A percentile compares a stretch with the other conserved stretches of the same genome.
Evolutionary conservation across 92 coral and sea anemone species (phyloP).

Genomic region (Siderastrea siderea): DNA sequence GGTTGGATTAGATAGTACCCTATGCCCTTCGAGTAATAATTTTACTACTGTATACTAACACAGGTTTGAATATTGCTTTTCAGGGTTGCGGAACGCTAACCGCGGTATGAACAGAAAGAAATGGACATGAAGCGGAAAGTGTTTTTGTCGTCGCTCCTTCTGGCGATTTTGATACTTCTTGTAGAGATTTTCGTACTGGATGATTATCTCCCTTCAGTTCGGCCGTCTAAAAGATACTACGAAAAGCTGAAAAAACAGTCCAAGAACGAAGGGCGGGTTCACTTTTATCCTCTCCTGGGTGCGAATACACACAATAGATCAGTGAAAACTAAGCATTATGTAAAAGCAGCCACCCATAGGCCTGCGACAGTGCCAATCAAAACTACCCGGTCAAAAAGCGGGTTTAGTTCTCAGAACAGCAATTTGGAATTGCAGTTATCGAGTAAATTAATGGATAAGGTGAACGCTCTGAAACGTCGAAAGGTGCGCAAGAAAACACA

Average conservation of each 20-base stretch:
- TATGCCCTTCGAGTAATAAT: no score
- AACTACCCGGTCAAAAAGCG: not conserved
- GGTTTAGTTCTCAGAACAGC: not conserved
- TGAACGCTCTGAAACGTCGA: not conserved
- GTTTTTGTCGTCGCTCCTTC: not conserved
- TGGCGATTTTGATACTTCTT: not conserved
- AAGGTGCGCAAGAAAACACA: not conserved
- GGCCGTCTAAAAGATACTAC: not conserved
- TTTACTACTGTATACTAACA: no score
- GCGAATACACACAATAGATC: not conserved
- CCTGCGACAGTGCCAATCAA: not conserved
- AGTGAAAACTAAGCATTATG: not conserved
- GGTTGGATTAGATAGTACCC: no score
- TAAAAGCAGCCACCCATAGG: not conserved
- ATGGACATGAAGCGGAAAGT: constrained; percentile 10
- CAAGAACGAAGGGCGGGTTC: not conserved
- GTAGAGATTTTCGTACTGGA: not conserved
- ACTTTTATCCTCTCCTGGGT: not conserved
- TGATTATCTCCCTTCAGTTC: not conserved
- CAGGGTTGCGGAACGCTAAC: not conserved
- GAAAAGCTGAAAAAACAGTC: not conserved
- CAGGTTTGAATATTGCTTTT: not conserved
- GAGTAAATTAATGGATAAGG: not conserved
- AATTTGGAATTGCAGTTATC: not conserved
- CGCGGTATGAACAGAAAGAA: not conserved